Evolutionary conservation across 2,113 vertebrate species (phyloP).

Genomic region (Chloebia gouldiae): DNA sequence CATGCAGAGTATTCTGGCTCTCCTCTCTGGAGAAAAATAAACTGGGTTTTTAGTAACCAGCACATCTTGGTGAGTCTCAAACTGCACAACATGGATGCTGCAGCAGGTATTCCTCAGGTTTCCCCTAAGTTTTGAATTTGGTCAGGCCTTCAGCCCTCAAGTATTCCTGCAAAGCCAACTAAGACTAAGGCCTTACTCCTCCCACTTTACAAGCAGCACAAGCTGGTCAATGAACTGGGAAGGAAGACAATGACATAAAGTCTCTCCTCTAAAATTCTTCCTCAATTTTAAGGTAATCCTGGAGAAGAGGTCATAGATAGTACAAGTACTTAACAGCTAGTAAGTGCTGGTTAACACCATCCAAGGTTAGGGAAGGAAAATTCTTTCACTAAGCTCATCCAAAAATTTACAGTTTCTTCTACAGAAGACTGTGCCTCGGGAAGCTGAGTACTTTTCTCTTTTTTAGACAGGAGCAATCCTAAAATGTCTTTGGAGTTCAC

Average conservation of each 20-base stretch:
- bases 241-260: background rate
- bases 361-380: background rate
- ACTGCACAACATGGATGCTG: background rate
- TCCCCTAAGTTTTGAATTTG: background rate
- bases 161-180: background rate
- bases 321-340: background rate
- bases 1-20: background rate
- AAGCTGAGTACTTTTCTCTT: background rate
- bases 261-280: background rate
- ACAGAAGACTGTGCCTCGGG: background rate
- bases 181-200: background rate
- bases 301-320: background rate
- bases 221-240: background rate
- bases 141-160: background rate
- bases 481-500: background rate
- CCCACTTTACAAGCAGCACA: background rate
- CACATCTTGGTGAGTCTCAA: background rate
- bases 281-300: background rate
- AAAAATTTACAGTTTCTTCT: background rate
- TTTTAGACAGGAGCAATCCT: background rate
- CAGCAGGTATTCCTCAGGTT: background rate
- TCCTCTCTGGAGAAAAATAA: background rate
- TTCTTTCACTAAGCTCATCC: background rate
- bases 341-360: background rate
- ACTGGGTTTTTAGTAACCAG: background rate